These are phyloP conservation scores for Catostomus latipinnis DNA, from an alignment of 2,797 vertebrate species.

Conservation along the genomic window DNA sequence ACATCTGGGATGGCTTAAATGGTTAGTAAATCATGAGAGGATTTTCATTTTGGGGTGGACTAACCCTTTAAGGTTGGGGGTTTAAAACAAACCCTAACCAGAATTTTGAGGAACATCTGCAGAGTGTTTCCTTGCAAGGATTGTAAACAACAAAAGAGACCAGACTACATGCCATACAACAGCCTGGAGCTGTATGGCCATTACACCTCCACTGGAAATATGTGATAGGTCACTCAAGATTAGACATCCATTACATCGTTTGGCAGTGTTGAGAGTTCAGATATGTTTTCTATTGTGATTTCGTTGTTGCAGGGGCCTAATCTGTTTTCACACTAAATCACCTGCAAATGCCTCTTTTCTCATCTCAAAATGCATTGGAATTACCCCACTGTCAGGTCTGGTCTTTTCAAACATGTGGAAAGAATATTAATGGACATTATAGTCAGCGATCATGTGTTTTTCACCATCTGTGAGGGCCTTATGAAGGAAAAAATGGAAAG, in stretches of 20 bases:
- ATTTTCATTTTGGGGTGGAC: too few species aligned
- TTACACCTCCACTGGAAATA: constrained; percentile 37
- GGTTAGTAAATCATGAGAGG: too few species aligned
- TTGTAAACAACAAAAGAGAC: neutral
- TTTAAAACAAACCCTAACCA: neutral
- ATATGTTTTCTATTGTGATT: constrained; percentile 47
- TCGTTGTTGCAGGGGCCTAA: constrained; percentile 35
- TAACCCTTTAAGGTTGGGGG: neutral
- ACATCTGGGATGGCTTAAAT: too few species aligned
- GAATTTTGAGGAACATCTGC: constrained; percentile 17
- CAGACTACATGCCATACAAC: neutral
- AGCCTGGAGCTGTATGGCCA: constrained; percentile 27
- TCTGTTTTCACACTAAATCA: constrained; percentile 51
- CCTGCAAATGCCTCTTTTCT: constrained; percentile 50
- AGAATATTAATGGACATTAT: constrained; percentile 65
- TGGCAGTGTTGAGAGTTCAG: constrained; percentile 43
- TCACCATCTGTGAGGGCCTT: constrained; percentile 53
- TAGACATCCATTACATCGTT: constrained; percentile 39
- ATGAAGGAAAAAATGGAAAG: constrained; percentile 66
- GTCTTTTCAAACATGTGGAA: constrained; percentile 71
- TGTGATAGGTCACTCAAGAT: constrained; percentile 47
- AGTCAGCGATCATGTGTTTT: constrained; percentile 15
- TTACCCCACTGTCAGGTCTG: constrained; percentile 63
- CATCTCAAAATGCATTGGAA: constrained; percentile 43
- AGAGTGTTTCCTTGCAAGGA: neutral